Conservation (phyloP, 2,113 vertebrate genomes). For the Grallaria varia region DNA sequence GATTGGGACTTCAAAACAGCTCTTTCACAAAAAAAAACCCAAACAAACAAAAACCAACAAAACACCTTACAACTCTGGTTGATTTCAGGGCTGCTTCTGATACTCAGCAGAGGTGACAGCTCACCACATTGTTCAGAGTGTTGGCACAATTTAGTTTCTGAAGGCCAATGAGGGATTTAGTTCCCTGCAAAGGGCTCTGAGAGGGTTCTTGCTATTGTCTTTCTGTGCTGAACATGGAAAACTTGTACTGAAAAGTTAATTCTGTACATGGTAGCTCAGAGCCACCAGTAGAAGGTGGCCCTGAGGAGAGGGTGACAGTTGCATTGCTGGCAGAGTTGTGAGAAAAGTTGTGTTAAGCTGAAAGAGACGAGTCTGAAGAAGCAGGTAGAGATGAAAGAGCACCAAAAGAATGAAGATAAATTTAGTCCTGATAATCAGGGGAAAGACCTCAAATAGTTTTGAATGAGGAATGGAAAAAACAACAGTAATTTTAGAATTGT, state of each 20-base stretch:
- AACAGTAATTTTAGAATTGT: neutral
- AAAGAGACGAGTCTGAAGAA: fast-evolving
- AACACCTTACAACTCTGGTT: neutral
- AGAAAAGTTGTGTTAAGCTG: neutral
- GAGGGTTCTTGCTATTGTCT: neutral
- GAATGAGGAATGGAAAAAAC: neutral
- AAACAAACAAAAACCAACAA: too few relatives aligned
- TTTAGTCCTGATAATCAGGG: neutral
- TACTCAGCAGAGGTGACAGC: neutral
- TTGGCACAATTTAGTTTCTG: neutral
- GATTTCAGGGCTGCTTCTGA: neutral
- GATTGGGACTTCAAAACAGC: neutral
- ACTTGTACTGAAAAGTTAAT: neutral
- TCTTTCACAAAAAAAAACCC: neutral
- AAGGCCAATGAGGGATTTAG: neutral
- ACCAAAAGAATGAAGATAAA: neutral
- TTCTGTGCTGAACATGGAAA: neutral
- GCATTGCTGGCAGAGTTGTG: neutral
- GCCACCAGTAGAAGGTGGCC: neutral
- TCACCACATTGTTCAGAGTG: neutral
- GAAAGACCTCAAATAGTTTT: neutral
- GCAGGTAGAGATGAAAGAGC: neutral
- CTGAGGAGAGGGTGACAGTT: neutral
- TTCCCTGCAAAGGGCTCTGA: neutral
- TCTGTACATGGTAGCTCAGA: neutral